Base-by-base conservation (phyloP, 2,113 vertebrate species). In the Nothoprocta perdicaria region DNA sequence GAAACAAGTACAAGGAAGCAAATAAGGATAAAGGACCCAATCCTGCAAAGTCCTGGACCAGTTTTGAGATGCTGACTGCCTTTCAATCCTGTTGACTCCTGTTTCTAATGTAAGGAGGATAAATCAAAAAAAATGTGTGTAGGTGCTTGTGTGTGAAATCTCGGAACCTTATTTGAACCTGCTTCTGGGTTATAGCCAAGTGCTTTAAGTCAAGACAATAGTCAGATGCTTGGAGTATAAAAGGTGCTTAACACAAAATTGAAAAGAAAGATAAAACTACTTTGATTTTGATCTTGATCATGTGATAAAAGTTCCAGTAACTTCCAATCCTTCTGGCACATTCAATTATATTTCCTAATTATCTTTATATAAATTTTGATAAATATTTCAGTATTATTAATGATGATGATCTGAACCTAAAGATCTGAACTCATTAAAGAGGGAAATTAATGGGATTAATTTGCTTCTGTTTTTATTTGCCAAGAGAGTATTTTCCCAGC, bases 261-360 rank as follows among this genome's bases (percentile, higher is more conserved):
- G 11, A 22, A 78, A 84, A 52, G 60, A 82, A 76, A 88, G 65
- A 9, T 89, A 72, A 78, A 94, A 79, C 79, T 85, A 77, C 87
- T 91, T 95, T 96, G 65, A 82, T 91, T 96, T 96, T 96, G 95
- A 96, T 94, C 94, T 96, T 80, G 72, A 87, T 96, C 91, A 96
- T 96, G 86, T 95, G 96, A 96, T 90, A 77, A 16, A 84, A 66
- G 89, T 88, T 95, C 83, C 80, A 95, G 69, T 75, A 86, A 66
- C 87, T 94, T 90, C 92, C 45, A 11, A 90, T 94, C 85, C 80
- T 86, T 57, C 85, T 76, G 63, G 74, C 77, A 79, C 38, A 66
- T 88, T 93, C 67, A 85, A 80, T 87, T 79, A 90, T 69, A 67
- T 83, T 85, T 76, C 67, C 50, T 94, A 86, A 94, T 95, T 92